A percentile compares a stretch with the other conserved stretches of the same genome.
phyloP scores from a whole-genome alignment of 30 jellyfish, hydroid and myxozoan species.

The Mastigias papua region DNA sequence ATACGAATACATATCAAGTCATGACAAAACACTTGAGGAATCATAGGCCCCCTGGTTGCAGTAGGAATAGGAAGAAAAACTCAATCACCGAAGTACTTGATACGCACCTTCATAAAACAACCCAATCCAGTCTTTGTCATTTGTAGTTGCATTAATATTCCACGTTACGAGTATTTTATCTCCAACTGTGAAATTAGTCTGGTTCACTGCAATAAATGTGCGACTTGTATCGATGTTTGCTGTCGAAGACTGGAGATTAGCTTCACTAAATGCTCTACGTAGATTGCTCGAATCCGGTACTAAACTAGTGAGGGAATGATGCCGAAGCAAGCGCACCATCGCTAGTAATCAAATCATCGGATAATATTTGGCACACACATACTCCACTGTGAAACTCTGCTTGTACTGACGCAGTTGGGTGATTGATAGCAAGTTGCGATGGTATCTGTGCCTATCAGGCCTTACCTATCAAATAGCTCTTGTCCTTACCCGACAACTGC shows the following conservation, averaged over 20 bases:
- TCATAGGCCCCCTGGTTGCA: no score
- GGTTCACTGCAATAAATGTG: conserved; percentile 73
- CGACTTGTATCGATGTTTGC: conserved; percentile 22
- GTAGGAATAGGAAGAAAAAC: no score
- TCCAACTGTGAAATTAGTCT: conserved; percentile 90
- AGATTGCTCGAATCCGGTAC: conserved; percentile 59
- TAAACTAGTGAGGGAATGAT: conserved; percentile 76
- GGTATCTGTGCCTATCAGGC: background rate
- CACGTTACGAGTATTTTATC: conserved; percentile 85
- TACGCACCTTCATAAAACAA: conserved; percentile 64
- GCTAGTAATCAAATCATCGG: conserved; percentile 17
- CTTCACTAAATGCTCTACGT: conserved; percentile 95
- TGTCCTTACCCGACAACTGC: background rate
- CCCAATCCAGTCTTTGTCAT: conserved; percentile 87
- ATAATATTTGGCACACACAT: background rate
- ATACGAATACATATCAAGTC: no score
- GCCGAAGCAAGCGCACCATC: conserved; percentile 79
- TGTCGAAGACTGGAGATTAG: conserved; percentile 65
- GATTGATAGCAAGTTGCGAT: background rate
- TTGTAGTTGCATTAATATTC: conserved; percentile 55
- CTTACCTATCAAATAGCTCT: background rate
- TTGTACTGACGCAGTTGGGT: background rate
- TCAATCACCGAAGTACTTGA: no score
- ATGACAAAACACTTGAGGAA: no score
- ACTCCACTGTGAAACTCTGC: conserved; percentile 4